Conservation (phyloP, 2,113 vertebrate species). For the Typhlomys cinereus region DNA sequence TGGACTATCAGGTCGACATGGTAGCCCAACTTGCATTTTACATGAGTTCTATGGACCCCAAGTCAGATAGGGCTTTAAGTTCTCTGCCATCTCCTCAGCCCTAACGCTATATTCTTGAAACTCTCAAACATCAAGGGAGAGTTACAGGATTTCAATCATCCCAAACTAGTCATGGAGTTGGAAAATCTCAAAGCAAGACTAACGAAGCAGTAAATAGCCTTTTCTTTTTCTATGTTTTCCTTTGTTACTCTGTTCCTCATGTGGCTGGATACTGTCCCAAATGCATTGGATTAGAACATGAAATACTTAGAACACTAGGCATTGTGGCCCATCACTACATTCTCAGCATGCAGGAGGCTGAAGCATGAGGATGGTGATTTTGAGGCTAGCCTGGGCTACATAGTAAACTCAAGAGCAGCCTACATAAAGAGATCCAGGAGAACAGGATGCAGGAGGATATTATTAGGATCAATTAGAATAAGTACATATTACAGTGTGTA, state of each 20-base stretch:
- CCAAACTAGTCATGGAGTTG: not conserved
- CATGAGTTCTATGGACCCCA: too few relatives aligned
- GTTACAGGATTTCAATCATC: not conserved
- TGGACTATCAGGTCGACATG: too few relatives aligned
- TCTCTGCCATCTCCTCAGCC: too few relatives aligned
- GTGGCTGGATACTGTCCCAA: not conserved
- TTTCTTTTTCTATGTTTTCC: not conserved
- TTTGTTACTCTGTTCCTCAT: slow-evolving; percentile 17
- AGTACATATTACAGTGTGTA: not conserved
- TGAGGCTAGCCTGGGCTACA: not conserved
- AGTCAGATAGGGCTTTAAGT: too few relatives aligned
- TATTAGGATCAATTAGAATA: not conserved
- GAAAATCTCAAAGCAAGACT: not conserved
- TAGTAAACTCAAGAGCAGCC: not conserved
- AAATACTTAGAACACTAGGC: not conserved
- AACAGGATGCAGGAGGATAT: not conserved
- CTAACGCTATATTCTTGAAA: not conserved
- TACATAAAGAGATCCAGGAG: not conserved
- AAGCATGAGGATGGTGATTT: not conserved
- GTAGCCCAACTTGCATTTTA: too few relatives aligned
- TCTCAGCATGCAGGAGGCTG: not conserved
- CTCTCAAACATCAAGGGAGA: not conserved
- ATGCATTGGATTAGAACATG: not conserved
- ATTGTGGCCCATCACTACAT: not conserved
- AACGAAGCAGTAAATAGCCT: not conserved